Base-by-base conservation (phyloP, 2,113 vertebrate genomes). In the Potamarius usumacintae region DNA sequence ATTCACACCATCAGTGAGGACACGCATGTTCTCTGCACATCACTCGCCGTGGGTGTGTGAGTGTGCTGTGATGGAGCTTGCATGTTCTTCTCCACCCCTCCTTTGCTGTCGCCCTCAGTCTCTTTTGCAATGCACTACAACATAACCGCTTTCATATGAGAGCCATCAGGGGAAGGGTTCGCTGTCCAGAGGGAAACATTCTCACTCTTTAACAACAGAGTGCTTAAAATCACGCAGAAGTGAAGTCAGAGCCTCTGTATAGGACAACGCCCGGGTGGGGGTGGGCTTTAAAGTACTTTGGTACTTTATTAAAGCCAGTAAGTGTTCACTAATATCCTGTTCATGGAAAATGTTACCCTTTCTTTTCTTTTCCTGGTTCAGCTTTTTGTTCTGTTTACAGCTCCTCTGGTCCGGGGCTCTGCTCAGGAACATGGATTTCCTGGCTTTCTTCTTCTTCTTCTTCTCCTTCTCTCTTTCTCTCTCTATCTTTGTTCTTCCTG, bases 11-110 rank as follows among this genome's bases (percentile, higher is more conserved):
- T 80, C 83, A 82, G 85, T 67, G 60, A 58, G 74, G 20, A 69
- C 87, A 77, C 72, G 27, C 85, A 25, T 89, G 91, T 57, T 79
- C 85, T 53, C 55, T 87, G 22, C 42, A 50, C 52, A 78, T 89
- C 71, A 80, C 7, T 69, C 6, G 80, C 60, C 57, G 20, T 27
- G 85, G 76, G n/a, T 67, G 63, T 27, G 63, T 4, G 67, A 14
- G 62, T 11, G 63, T 88, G 86, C 85, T 86, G 63, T 4, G 74
- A 52, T 52, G 65, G 79, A 85, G 58, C 11, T 71, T 58, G 82
- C 86, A 82, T 69, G 52, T 67, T 86, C 22, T 22, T 63, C 62
- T 30, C 53, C 34, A 52, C 72, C 55, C 42, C 55, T 53, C 20
- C 58, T n/a, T 60, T 48, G 69, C 65, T 69, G 76, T 76, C 53